Percentiles rank a stretch among this genome's conserved stretches.
Evolutionary conservation across 92 coral and sea anemone genomes (phyloP).

Genomic region (Phenganax subtilis): DNA sequence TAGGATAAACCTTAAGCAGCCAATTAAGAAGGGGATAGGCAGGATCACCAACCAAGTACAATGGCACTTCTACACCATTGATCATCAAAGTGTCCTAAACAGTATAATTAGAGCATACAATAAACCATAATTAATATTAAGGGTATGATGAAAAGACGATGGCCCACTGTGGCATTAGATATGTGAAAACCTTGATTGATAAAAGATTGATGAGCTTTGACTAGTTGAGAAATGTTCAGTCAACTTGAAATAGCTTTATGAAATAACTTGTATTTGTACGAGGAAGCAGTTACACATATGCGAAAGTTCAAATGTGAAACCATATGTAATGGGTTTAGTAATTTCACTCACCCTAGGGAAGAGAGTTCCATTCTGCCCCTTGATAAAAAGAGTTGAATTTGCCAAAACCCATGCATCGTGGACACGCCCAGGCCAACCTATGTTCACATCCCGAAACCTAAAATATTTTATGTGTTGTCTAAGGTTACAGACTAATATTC

Average conservation of each 20-base stretch:
- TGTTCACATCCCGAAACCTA: conserved; percentile 17
- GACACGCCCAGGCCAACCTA: conserved; percentile 28
- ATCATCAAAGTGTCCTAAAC: neutral
- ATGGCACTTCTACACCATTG: conserved; percentile 26
- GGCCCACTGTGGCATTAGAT: too few relatives aligned
- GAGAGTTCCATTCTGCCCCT: conserved; percentile 28
- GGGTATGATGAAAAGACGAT: too few relatives aligned
- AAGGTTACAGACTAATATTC: too few relatives aligned
- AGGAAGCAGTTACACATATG: too few relatives aligned
- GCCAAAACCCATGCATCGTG: conserved; percentile 22
- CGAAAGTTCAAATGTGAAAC: too few relatives aligned
- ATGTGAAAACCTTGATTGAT: too few relatives aligned
- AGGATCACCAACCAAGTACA: conserved; percentile 29
- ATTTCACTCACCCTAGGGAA: conserved; percentile 10
- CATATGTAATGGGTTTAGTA: neutral
- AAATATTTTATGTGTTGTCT: neutral
- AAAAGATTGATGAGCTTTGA: too few relatives aligned
- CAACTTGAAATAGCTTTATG: too few relatives aligned
- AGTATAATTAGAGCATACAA: neutral
- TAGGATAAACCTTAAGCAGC: conserved; percentile 20
- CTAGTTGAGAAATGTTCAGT: too few relatives aligned
- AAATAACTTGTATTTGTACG: too few relatives aligned
- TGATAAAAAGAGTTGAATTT: conserved; percentile 14
- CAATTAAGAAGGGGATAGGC: conserved; percentile 18
- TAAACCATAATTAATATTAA: neutral